Evolutionary conservation across 2,797 vertebrate species (phyloP), one percentile per base, ranked within the genome.

Genomic region (Vireo griseus): DNA sequence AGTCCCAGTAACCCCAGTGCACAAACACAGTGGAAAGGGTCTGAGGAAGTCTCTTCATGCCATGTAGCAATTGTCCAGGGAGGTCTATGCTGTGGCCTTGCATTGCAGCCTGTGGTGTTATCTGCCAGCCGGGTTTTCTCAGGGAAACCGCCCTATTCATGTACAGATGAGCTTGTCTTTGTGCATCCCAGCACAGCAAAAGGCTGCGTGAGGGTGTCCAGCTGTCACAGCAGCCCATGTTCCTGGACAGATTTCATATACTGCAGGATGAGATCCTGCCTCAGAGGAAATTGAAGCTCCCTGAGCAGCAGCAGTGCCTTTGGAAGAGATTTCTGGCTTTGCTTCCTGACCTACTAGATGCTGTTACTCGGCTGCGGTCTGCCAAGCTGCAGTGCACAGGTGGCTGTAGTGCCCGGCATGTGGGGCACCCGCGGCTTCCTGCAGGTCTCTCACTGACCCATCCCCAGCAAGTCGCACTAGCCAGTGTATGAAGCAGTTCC

Each of bases 251-350:
- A 45, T 83, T 72, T 86, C 75, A 22, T 25, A 6, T n/a, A 5
- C 44, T 68, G 44, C 10, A 19, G 47, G 72, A 80, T 61, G 66
- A 77, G 65, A 54, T 84, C 44, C 66, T 86, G 77, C 81, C 57
- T 69, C 1, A 2, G 52, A 51, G 61, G 62, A 87, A 91, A 61
- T 5, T 1, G 14, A 72, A 82, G 81, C 40, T 84, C 69, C 67
- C 58, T 65, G 67, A 78, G 45, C 67, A 71, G 74, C 52, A 71
- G 69, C 62, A n/a, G 26, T 31, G 45, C 75, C 74, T 91, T 81
- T 83, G 76, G 76, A 92, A 81, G 58, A 55, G 62, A 61, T 63
- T 91, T 54, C 58, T 94, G 87, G 77, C 80, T 86, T 78, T 78
- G 42, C 37, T 92, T 57, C 80, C 66, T 81, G 66, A 57, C 39